phyloP scores from a whole-genome alignment of 1,140 invertebrate genomes.

The Protaetia brevitarsis region DNA sequence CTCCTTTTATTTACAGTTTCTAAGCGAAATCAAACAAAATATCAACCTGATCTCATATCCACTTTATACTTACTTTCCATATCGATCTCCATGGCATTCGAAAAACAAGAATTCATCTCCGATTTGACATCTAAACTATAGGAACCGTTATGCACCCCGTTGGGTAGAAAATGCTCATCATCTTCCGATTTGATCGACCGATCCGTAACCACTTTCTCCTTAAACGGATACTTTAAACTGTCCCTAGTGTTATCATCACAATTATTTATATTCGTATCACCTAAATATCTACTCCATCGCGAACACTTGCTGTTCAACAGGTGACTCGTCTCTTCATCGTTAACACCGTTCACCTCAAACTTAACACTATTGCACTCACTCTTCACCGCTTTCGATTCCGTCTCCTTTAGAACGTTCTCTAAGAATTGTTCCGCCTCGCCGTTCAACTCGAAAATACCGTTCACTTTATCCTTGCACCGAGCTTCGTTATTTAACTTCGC shows the following conservation, averaged over 20 bases:
- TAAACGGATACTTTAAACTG: not conserved
- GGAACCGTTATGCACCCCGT: constrained; percentile 2
- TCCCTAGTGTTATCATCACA: constrained; percentile 25
- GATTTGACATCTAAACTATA: constrained; percentile 1
- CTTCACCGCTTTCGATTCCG: not conserved
- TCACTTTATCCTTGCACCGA: not conserved
- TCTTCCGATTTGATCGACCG: not conserved
- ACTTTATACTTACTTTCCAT: constrained; percentile 21
- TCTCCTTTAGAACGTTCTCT: constrained; percentile 2
- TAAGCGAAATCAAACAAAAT: too few relatives aligned
- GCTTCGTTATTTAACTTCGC: not conserved
- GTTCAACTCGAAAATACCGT: constrained; percentile 18
- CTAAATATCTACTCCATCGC: not conserved
- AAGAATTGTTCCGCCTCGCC: constrained; percentile 10
- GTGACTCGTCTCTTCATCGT: not conserved
- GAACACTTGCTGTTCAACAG: not conserved
- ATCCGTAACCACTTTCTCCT: not conserved
- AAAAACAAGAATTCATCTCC: not conserved
- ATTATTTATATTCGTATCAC: constrained; percentile 19
- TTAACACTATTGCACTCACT: constrained; percentile 8
- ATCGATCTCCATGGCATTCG: not conserved
- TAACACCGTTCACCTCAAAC: not conserved
- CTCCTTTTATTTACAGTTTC: too few relatives aligned
- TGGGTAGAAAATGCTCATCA: not conserved
- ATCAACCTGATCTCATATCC: too few relatives aligned